Base-by-base conservation (phyloP, 2,797 vertebrate species). In the Apogon talboti region DNA sequence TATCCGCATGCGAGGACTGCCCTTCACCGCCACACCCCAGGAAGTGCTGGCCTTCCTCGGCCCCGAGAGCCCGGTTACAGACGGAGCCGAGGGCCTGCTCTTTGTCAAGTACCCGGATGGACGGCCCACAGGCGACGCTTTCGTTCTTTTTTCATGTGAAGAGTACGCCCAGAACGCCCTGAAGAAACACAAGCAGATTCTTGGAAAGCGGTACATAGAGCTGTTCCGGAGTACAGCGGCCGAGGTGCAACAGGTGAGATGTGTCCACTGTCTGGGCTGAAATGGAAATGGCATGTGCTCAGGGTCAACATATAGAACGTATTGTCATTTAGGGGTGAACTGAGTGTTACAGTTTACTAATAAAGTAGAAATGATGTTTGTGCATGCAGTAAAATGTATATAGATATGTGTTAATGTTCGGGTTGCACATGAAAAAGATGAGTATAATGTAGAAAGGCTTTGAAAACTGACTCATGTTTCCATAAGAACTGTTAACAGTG, bases 91-190 rank as follows among this genome's bases (percentile, higher is more conserved):
- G 30, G 97, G 97, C 28, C 94, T 99, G 66, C 96, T 99, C 18
- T 99, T 99, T 64, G 97, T 99, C 53, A 97, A 97, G 78, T 98
- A 98, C 77, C 97, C 97, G 0, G 97, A 99, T 0, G 97, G 97
- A 35, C 94, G 97, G 44, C 97, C 97, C 59, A 98, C 97, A 0
- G 97, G 97, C 7, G 97, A 99, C 6, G 97, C 97, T 3, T 99
- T 99, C 79, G 97, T 98, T 72, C 91, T 99, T 21, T 98, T 99
- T 84, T 95, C 97, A 58, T 98, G 97, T 77, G 97, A 99, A 80
- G 97, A 98, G 72, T 96, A 96, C 21, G 97, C 97, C 53, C 97
- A 98, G 89, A 96, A 96, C 35, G 94, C 97, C 43, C 92, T 98
- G 86, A 97, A 96, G 79, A 98, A 96, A 81, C 97, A 99, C 91